Base-by-base conservation (phyloP, 2,888 invertebrate genomes). In the Steromphala cineraria region DNA sequence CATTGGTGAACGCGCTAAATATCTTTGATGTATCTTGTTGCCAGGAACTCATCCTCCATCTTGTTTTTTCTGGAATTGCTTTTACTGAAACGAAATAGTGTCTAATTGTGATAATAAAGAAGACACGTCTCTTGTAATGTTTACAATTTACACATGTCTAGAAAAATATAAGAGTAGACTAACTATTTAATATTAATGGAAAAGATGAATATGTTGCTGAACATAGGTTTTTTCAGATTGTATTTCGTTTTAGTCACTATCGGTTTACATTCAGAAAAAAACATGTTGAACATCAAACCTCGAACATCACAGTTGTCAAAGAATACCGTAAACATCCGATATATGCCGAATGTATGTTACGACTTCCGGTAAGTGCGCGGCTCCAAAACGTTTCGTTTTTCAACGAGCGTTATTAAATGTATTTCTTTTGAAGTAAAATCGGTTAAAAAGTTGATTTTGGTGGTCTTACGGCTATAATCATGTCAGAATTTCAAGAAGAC, bases 401-500 rank as follows among this genome's bases (percentile, higher is more conserved):
- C n/a, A 62, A 24, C 62, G 15, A 3, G 7, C 28, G 4, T 8
- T 62, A 62, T 24, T 62, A 24, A 15, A 62, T 13, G 24, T 62
- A 28, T 62, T 62, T 62, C 21, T 28, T 62, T n/a, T 7, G 4
- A 28, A 56, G 19, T 56, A n/a, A 56, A 2, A n/a, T 56, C 13
- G 1, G 1, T 46, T 10, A 10, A 10, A 13, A 10, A 46, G 5
- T 46, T 46, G 13, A 46, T 46, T 13, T 46, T 46, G 46, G 46
- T 46, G 10, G 13, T 46, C 13, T 1, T 10, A 46, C 46, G 8
- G 2, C 4, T 24, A 56, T 2, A 31, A 71, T 36, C 17, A 71
- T 71, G 71, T 71, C 71, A 17, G 75, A 75, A 19, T 77, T 74
- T 62, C 19, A 56, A n/a, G 52, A 56, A 75, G 62, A 53, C 17